Percentiles rank a stretch among this genome's conserved stretches.
Evolutionary conservation across 2,113 vertebrate species (phyloP).

Genomic region (Balaenoptera acutorostrata): DNA sequence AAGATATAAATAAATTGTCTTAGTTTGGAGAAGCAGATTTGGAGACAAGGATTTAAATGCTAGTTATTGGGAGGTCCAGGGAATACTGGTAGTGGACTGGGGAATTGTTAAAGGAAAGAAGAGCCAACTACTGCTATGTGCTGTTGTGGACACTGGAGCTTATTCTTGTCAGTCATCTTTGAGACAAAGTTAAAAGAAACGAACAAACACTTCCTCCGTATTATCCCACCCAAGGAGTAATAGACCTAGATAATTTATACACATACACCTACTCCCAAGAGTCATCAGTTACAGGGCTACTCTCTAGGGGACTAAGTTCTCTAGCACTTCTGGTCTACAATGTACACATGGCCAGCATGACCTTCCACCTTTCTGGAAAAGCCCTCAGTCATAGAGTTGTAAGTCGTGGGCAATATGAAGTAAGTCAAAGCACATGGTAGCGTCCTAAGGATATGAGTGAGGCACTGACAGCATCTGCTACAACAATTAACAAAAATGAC

Average conservation of each 20-base stretch:
- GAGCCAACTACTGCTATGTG: not conserved
- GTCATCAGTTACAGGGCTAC: not conserved
- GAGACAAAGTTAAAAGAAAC: not conserved
- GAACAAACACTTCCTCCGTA: not conserved
- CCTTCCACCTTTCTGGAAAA: not conserved
- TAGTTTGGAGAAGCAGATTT: not conserved
- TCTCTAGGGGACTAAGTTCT: not conserved
- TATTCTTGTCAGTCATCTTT: not conserved
- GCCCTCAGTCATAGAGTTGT: not conserved
- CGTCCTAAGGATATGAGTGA: not conserved
- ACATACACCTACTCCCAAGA: not conserved
- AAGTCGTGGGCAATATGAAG: not conserved
- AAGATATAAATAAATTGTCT: not conserved
- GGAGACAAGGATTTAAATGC: not conserved
- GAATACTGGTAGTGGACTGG: not conserved
- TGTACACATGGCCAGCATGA: not conserved
- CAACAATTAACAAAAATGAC: slow-evolving; percentile 16
- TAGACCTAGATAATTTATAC: not conserved
- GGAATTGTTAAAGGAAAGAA: not conserved
- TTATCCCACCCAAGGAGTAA: not conserved
- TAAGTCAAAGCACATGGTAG: not conserved
- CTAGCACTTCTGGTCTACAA: not conserved
- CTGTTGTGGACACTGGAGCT: not conserved
- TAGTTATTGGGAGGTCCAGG: not conserved
- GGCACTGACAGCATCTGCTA: not conserved